phyloP scores from a whole-genome alignment of 92 coral and sea anemone genomes.

The Porites lobata region DNA sequence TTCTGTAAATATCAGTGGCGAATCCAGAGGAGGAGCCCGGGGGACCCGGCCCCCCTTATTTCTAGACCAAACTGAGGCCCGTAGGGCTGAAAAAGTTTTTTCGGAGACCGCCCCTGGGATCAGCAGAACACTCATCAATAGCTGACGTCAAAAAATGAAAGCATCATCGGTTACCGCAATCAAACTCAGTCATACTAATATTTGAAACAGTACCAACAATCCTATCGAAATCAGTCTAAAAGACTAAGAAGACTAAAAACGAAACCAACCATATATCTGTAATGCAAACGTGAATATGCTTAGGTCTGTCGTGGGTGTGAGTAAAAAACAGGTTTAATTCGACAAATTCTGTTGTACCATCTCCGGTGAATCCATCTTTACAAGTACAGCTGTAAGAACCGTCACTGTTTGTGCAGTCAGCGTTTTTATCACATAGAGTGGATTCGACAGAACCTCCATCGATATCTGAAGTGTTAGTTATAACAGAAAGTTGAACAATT shows the following conservation, averaged over 20 bases:
- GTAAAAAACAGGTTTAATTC: no score
- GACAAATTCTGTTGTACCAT: slow-evolving; percentile 21
- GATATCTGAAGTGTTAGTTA: slow-evolving; percentile 1
- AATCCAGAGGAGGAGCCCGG: no score
- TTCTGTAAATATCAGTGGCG: no score
- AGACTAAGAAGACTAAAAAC: no score
- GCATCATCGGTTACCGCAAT: not conserved
- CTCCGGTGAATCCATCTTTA: slow-evolving; percentile 67
- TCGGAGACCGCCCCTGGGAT: not conserved
- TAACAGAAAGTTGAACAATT: not conserved
- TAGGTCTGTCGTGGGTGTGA: no score
- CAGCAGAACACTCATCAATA: slow-evolving; percentile 28
- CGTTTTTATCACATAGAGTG: slow-evolving; percentile 52
- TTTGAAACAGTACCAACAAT: no score
- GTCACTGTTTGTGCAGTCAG: slow-evolving; percentile 59
- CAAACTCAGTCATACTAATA: not conserved
- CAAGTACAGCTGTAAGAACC: slow-evolving; percentile 77
- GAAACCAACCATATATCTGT: no score
- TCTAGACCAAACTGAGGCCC: no score
- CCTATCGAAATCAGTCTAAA: no score
- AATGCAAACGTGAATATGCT: no score
- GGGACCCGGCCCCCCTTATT: no score
- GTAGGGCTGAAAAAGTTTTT: no score
- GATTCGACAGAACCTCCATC: slow-evolving; percentile 46
- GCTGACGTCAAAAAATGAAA: not conserved